phyloP scores from a whole-genome alignment of 2,797 vertebrate species.

The Vireo griseus region DNA sequence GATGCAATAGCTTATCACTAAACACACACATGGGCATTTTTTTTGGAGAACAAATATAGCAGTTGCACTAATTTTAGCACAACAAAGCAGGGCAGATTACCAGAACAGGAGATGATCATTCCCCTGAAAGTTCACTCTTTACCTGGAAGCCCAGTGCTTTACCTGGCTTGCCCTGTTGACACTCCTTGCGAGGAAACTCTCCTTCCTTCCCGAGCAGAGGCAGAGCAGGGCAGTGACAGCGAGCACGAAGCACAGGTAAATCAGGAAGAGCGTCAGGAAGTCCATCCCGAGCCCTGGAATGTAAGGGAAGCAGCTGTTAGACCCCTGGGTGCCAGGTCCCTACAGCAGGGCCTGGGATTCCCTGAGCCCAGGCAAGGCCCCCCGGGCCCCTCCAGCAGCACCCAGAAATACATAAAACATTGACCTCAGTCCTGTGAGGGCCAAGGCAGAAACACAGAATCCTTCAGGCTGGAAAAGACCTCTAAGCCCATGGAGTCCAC shows the following conservation, averaged over 20 bases:
- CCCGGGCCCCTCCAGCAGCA: background rate
- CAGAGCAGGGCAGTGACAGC: constrained; percentile 72
- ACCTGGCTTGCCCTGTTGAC: background rate
- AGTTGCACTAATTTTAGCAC: background rate
- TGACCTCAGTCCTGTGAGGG: background rate
- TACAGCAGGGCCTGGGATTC: background rate
- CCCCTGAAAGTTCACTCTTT: background rate
- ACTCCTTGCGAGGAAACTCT: background rate
- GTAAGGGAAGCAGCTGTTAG: background rate
- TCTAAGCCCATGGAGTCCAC: accelerated
- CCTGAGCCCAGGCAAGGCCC: background rate
- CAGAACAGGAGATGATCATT: accelerated
- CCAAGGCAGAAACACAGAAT: background rate
- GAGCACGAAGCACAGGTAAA: constrained; percentile 81
- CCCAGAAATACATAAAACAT: background rate
- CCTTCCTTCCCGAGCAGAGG: constrained; percentile 14
- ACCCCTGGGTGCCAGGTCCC: accelerated
- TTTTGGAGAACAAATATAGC: background rate
- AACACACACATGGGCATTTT: accelerated
- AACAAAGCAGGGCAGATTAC: background rate
- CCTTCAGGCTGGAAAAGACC: accelerated
- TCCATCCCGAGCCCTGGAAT: constrained; percentile 80
- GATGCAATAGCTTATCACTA: background rate
- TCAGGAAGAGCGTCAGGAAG: constrained; percentile 84
- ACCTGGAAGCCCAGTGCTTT: background rate